These are phyloP conservation scores for Dolichoris vasculosae DNA, from an alignment of 1,140 invertebrate species.

Conservation along the genomic window DNA sequence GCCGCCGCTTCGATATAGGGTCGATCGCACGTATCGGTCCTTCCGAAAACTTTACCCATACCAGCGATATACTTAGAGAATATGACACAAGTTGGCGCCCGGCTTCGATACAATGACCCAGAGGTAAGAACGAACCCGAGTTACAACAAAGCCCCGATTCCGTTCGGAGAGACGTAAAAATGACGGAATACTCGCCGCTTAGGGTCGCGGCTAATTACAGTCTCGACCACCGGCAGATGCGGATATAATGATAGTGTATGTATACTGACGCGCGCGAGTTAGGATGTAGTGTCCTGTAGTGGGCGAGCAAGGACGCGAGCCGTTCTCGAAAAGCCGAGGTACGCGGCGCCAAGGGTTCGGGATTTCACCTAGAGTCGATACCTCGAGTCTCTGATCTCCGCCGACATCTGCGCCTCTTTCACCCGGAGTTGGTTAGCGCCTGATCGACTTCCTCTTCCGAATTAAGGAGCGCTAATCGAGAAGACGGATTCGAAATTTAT, in stretches of 20 bases:
- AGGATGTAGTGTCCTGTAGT: constrained; percentile 24
- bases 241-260: constrained; percentile 47
- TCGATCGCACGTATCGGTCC: neutral
- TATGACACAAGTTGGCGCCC: constrained; percentile 36
- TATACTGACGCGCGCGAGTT: constrained; percentile 10
- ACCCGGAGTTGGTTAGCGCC: neutral
- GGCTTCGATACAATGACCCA: constrained; percentile 64
- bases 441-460: constrained; percentile 10
- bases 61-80: neutral
- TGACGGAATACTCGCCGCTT: constrained; percentile 62
- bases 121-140: neutral
- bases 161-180: constrained; percentile 57
- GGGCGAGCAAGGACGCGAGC: constrained; percentile 15
- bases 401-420: constrained; percentile 30
- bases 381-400: constrained; percentile 28
- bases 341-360: constrained; percentile 30
- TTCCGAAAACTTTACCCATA: neutral
- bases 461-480: neutral
- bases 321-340: no score
- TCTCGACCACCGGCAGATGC: constrained; percentile 52
- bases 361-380: neutral
- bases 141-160: constrained; percentile 10
- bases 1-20: neutral
- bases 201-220: constrained; percentile 63
- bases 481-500: neutral